phyloP scores from a whole-genome alignment of 1,140 invertebrate species.

The Rhopalosiphum padi region DNA sequence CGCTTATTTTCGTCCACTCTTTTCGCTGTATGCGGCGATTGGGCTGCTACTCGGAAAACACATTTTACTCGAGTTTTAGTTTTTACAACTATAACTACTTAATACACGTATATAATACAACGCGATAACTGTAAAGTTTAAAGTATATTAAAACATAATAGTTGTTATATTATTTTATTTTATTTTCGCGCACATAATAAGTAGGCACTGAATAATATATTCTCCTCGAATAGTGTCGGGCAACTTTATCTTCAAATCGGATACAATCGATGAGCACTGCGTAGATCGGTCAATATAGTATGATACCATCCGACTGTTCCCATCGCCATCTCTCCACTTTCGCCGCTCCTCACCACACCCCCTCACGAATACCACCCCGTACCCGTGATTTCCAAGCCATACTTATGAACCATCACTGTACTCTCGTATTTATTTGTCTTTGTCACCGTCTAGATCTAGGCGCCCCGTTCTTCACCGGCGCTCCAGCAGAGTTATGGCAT shows the following conservation, averaged over 20 bases:
- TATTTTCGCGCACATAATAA: not conserved
- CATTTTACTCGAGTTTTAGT: too few species aligned
- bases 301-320: not conserved
- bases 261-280: not conserved
- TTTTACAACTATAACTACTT: not conserved
- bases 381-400: not conserved
- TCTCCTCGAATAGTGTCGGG: not conserved
- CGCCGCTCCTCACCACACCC: not conserved
- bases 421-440: not conserved
- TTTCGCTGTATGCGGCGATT: not conserved
- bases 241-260: not conserved
- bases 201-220: not conserved
- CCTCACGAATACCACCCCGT: not conserved
- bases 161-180: not conserved
- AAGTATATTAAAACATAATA: not conserved
- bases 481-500: constrained; percentile 90
- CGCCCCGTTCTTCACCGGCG: constrained; percentile 87
- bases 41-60: not conserved
- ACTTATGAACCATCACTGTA: not conserved
- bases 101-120: too few species aligned
- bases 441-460: constrained; percentile 77
- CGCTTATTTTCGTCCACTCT: not conserved
- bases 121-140: not conserved
- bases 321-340: not conserved
- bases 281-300: not conserved